Base-by-base conservation (phyloP, 1,140 invertebrate genomes). In the Drosophila neocordata region DNA sequence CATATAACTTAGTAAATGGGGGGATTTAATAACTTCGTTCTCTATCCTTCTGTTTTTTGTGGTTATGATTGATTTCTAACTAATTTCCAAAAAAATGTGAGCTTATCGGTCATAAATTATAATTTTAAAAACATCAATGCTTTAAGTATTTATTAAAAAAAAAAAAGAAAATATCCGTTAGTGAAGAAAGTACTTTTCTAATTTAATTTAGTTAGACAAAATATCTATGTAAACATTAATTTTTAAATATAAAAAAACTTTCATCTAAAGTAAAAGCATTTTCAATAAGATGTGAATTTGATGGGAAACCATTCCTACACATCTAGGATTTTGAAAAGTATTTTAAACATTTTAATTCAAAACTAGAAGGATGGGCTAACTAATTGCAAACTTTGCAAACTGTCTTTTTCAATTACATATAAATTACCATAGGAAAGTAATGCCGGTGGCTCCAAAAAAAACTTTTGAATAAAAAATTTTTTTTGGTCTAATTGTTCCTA, bases 221-320 rank as follows among this genome's bases (percentile, higher is more conserved):
- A 48, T 48, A 48, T 48, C 4, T 48, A 48, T 48, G 41, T 48
- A 48, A 20, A 48, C 41, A 48, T 48, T 48, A 48, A 48, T 20
- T 20, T 48, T 20, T 11, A 48, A 48, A 48, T 48, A 48, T 48
- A 48, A 20, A 20, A 48, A 48, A 48, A 11, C 41, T 48, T 48
- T 48, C 41, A 48, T 15, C 41, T 44, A 44, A 6, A 44, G 15
- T 0, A 44, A 44, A 9, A 7, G 41, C 15, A 15, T 44, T 44
- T 44, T 18, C 2, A 44, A 44, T 18, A 7, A 2, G 24, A 24
- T 24, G 4, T n/a, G n/a, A n/a, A n/a, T n/a, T n/a, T n/a, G n/a
- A n/a, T n/a, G n/a, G n/a, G n/a, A n/a, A n/a, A n/a, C n/a, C n/a
- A n/a, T n/a, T n/a, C n/a, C n/a, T n/a, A n/a, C n/a, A n/a, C n/a